These are phyloP conservation scores for Rhagophthalmus giganteus DNA, from an alignment of 2,888 invertebrate genomes.

Conservation along the genomic window DNA sequence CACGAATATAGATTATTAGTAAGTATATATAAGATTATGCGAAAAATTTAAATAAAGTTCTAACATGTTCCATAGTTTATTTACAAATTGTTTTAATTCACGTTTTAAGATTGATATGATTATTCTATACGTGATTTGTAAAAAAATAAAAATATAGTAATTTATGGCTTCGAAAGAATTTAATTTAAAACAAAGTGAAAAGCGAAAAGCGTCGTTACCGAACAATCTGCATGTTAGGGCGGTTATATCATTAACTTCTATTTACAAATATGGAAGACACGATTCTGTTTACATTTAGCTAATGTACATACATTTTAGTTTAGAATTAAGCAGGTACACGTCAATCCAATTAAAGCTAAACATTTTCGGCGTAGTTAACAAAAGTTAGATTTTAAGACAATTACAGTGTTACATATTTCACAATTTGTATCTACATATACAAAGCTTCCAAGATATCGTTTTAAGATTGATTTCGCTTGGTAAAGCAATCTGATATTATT, in stretches of 20 bases:
- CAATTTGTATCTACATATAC: not conserved
- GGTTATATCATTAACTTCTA: conserved; percentile 7
- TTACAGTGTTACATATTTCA: too few relatives aligned
- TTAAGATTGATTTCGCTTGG: not conserved
- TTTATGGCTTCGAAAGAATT: too few relatives aligned
- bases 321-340: conserved; percentile 38
- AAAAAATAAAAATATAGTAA: conserved; percentile 8
- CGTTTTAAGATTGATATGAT: conserved; percentile 44
- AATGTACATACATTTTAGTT: conserved; percentile 21
- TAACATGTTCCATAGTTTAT: too few relatives aligned
- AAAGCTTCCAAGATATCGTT: not conserved
- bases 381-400: too few relatives aligned
- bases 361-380: too few relatives aligned
- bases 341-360: not conserved
- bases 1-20: conserved; percentile 37
- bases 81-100: not conserved
- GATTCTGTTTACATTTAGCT: conserved; percentile 40
- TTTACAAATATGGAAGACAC: conserved; percentile 47
- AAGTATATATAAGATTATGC: too few relatives aligned
- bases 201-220: conserved; percentile 23
- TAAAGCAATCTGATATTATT: not conserved
- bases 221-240: conserved; percentile 4
- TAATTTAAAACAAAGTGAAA: too few relatives aligned
- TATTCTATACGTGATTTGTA: conserved; percentile 43
- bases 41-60: too few relatives aligned